Base-by-base conservation (phyloP, 2,113 vertebrate species). In the Balaeniceps rex region DNA sequence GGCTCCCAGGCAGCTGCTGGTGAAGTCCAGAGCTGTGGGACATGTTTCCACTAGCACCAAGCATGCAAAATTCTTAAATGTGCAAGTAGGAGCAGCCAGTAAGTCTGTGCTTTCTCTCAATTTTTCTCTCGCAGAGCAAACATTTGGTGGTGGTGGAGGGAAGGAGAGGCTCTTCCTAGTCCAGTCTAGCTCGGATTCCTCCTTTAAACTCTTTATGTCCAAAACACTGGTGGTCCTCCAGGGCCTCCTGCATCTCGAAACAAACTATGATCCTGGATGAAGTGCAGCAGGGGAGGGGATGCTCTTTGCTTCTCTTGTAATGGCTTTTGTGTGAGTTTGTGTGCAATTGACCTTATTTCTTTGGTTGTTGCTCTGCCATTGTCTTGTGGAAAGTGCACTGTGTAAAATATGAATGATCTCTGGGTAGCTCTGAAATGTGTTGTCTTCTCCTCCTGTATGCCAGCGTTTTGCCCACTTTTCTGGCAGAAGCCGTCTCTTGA, bases 361-460 rank as follows among this genome's bases (percentile, higher is more conserved):
- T 78, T 63, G 33, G 28, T 54, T 76, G 31, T 75, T 81, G 22
- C 42, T 89, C 14, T 75, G 18, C 60, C 14, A 4, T 25, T 49
- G 25, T n/a, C 10, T 66, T 58, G 31, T 70, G 54, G 6, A 52
- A 91, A 74, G 36, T 9, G 6, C 22, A 9, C 38, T 25, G 17
- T 14, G 13, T 54, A 40, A 65, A 87, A 24, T 15, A 42, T 0
- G 0, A 0, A 0, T 42, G 19, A 52, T n/a, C 19, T 75, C 64
- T 38, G 11, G 22, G 26, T 8, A 81, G 42, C 38, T 63, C 24
- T 61, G 68, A 74, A 88, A 55, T 0, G 2, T 19, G 16, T 31
- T 1, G 0, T 75, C 44, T 44, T 71, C 24, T 68, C 19, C 34
- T 80, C 26, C 57, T 60, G 4, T 49, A 14, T 51, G 52, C 40